Evolutionary conservation across 2,888 invertebrate species (phyloP).

Genomic region (Furcula furcula): DNA sequence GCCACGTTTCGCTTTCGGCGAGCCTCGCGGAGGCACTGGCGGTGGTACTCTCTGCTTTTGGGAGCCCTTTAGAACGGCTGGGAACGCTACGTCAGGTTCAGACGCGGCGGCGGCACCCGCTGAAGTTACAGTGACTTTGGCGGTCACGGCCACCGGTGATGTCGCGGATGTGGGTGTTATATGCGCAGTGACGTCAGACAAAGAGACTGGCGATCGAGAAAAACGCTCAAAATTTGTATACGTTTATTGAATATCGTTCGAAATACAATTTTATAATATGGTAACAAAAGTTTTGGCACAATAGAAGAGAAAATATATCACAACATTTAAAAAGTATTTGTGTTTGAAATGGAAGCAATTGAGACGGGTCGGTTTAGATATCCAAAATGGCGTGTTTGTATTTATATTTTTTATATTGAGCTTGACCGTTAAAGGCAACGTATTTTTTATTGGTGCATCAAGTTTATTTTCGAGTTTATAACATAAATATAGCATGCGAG

Average conservation of each 20-base stretch:
- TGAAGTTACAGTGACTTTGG: conserved; percentile 53
- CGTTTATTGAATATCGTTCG: conserved; percentile 52
- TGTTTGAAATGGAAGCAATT: conserved; percentile 60
- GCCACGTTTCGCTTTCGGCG: conserved; percentile 84
- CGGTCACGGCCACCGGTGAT: conserved; percentile 68
- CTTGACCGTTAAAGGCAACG: conserved; percentile 72
- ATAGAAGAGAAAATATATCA: conserved; percentile 33
- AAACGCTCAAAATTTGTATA: conserved; percentile 39
- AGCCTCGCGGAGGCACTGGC: conserved; percentile 93
- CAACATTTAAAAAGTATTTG: conserved; percentile 45
- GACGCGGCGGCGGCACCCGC: conserved; percentile 56
- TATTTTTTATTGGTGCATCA: conserved; percentile 71
- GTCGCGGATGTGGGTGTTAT: conserved; percentile 75
- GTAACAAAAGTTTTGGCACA: conserved; percentile 54
- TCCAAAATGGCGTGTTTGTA: conserved; percentile 76
- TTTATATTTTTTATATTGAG: conserved; percentile 77
- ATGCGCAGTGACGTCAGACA: conserved; percentile 79
- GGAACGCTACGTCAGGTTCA: conserved; percentile 84
- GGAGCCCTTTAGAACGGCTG: conserved; percentile 88
- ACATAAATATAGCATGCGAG: conserved; percentile 52
- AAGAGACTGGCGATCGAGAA: conserved; percentile 63
- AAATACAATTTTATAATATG: conserved; percentile 40
- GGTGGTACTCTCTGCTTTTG: conserved; percentile 91
- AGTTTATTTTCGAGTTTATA: conserved; percentile 36
- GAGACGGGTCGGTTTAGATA: conserved; percentile 43